Evolutionary conservation across 2,113 vertebrate genomes (phyloP), one percentile per base, ranked within the genome.

Genomic region (Trachemys scripta): DNA sequence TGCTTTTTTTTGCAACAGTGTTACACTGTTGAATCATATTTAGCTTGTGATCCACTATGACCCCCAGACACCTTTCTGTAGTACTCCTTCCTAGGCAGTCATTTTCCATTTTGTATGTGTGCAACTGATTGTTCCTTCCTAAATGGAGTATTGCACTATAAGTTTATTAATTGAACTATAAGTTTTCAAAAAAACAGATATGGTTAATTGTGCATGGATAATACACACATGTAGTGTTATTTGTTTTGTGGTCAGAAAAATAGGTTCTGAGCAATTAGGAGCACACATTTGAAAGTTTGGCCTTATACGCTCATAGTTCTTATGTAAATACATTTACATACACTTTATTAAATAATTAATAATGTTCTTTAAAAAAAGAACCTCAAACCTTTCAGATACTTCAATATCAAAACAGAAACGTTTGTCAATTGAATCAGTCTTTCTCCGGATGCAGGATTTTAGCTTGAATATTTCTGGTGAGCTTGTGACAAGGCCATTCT

Each of bases 361-460:
- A 72, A 31, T 47, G 65, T 45, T 19, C 5, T 2, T 72, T 84
- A 10, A 3, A 83, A 88, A 20, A 91, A 94, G 93, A 81, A 94
- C 93, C 9, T 75, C 99, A 98, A 96, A 99, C 99, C 99, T 99
- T 97, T 99, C 99, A 53, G 99, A 98, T 20, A 99, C 99, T 98
- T 99, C 99, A 42, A 99, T 98, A 97, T 99, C 99, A 1, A 99
- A 99, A 98, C 99, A 99, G 98, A 99, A 99, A 38, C 99, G 99
- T 85, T 99, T 99, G 98, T 99, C 99, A 94, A 99, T 99, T 81
- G 99, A 99, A 97, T 99, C 99, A 0, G 99, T 99, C 97, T 99
- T 99, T 96, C 99, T 98, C 42, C 99, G 98, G 94, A 99, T 99
- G 95, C 99, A 99, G 80, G 99, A 99, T 97, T 99, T 99, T 89